Evolutionary conservation across 2,888 invertebrate species (phyloP), one percentile per base, ranked within the genome.

Genomic region (Andrena bicolor): DNA sequence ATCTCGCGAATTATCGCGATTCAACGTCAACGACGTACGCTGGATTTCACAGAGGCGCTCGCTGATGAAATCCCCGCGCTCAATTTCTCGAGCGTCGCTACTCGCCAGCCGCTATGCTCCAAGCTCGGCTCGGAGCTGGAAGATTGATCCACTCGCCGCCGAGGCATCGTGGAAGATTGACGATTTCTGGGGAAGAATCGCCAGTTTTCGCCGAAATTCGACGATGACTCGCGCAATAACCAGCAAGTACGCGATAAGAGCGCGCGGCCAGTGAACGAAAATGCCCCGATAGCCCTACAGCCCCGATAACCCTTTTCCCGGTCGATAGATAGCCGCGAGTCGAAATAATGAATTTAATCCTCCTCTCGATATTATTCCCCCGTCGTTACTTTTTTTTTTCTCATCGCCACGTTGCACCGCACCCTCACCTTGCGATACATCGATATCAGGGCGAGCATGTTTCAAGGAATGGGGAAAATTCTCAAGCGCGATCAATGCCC

Each of bases 251-350:
- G 10, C n/a, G 68, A 82, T 76, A 82, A 61, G 48, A 30, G 13
- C 30, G 28, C 16, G 28, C 53, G 30, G n/a, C 8, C 63, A 61
- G 26, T 41, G 68, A 63, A 75, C 77, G 63, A 82, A 72, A 82
- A 69, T 75, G 60, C 8, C 16, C 51, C 71, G 85, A 84, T 86
- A 83, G 84, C 80, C 85, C 75, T 76, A 69, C 35, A 72, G 10
- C 64, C 28, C 56, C 68, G 87, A 88, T 88, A 86, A 88, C 84
- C 80, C 86, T 86, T 88, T 86, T 88, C 79, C 64, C 63, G 61
- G 76, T 64, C 49, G 77, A 10, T 41, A 30, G 84, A 88, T 88
- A 88, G 76, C 74, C 51, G 41, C 51, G 60, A 78, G 72, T 58
- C 80, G 75, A 76, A 84, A 80, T 76, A 86, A 87, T 79, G 80